Conservation (phyloP, 2,888 invertebrate genomes). For the Tiphia femorata region DNA sequence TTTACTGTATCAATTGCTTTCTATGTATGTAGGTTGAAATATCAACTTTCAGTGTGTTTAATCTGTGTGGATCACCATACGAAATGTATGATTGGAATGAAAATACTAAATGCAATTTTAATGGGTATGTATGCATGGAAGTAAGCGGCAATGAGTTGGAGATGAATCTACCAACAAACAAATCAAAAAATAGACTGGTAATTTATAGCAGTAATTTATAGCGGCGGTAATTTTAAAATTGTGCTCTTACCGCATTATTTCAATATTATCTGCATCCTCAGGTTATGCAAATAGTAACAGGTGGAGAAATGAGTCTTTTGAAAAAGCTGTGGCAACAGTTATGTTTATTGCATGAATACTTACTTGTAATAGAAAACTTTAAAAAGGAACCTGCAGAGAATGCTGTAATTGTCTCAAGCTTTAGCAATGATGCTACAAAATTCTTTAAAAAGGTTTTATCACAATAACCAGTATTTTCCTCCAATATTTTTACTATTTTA, state of each 20-base stretch:
- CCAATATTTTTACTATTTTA: too few relatives aligned
- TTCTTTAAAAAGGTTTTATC: conserved; percentile 35
- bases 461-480: too few relatives aligned
- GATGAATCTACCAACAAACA: conserved; percentile 34
- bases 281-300: conserved; percentile 44
- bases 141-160: conserved; percentile 35
- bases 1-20: background rate
- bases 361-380: conserved; percentile 43
- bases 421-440: conserved; percentile 40
- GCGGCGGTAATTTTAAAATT: too few relatives aligned
- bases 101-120: conserved; percentile 29
- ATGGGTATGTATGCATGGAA: conserved; percentile 48
- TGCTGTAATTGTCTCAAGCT: too few relatives aligned
- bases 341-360: conserved; percentile 41
- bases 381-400: too few relatives aligned
- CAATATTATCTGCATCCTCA: conserved; percentile 26
- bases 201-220: too few relatives aligned
- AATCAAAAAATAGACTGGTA: conserved; percentile 43
- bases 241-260: too few relatives aligned
- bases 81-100: conserved; percentile 38
- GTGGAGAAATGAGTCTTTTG: conserved; percentile 40
- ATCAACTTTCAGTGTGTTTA: conserved; percentile 33
- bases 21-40: conserved; percentile 31
- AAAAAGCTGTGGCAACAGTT: conserved; percentile 48
- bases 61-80: conserved; percentile 45